Base-by-base conservation (phyloP, 2,888 invertebrate genomes). In the Dexiosoma caninum region DNA sequence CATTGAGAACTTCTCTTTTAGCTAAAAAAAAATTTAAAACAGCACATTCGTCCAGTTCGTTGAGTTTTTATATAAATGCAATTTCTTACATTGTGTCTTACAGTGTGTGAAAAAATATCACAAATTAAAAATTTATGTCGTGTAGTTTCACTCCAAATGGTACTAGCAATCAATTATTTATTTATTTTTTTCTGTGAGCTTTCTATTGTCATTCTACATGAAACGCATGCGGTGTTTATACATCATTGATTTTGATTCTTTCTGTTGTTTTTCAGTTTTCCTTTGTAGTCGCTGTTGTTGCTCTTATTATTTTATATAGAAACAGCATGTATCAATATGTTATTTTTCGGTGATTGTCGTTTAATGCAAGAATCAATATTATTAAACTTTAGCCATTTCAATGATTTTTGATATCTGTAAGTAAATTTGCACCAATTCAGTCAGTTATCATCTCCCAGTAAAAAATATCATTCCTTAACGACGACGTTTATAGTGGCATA, bases 141-240 rank as follows among this genome's bases (percentile, higher is more conserved):
- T 23, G 10, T 27, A 51, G 27, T 27, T 27, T 27, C 27, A 9
- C 21, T 21, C 2, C n/a, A n/a, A n/a, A n/a, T n/a, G n/a, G n/a
- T n/a, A 16, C n/a, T n/a, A 14, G 23, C 23, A 57, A 57, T 46
- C n/a, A 21, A 32, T 32, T 46, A 10, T 67, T 49, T 27, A 12
- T 42, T 46, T 40, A 2, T 42, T 16, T n/a, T 42, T 32, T 42
- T 62, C n/a, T 49, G 46, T 37, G 10, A n/a, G 42, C 14, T 42
- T 60, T 49, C 37, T 44, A 30, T 67, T 76, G 32, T 71, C 30
- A 32, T 71, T 71, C 57, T 55, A 57, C 27, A 55, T 71, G 35
- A 67, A 72, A 72, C 72, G 72, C 78, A 78, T 78, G 78, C 78
- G 72, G 78, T 55, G 72, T 78, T 78, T 72, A 59, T 53, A 72